A percentile compares a stretch with the other conserved stretches of the same genome.
Evolutionary conservation across 2,797 vertebrate genomes (phyloP).

Genomic region (Karalla daura): DNA sequence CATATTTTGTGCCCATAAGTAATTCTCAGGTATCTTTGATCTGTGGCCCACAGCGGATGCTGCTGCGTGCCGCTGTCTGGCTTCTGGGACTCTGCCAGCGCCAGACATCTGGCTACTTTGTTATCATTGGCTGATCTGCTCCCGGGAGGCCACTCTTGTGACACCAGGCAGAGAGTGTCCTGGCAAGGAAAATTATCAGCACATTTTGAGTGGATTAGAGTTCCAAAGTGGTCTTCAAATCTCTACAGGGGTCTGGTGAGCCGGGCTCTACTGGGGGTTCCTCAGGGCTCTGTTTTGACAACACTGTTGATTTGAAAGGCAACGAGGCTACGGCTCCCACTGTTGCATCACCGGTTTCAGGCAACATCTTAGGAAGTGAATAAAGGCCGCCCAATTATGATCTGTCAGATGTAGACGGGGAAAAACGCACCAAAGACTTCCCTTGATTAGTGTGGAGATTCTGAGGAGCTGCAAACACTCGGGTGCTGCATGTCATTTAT

Average conservation of each 20-base stretch:
- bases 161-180: conserved; percentile 97
- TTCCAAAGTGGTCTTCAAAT: conserved; percentile 92
- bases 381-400: conserved; percentile 66
- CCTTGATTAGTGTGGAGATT: conserved; percentile 61
- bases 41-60: conserved; percentile 93
- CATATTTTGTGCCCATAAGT: conserved; percentile 98
- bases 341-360: conserved; percentile 70
- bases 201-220: conserved; percentile 92
- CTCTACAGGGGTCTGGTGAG: conserved; percentile 87
- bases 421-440: conserved; percentile 59
- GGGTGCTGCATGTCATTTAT: conserved; percentile 34
- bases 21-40: conserved; percentile 99
- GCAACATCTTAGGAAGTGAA: conserved; percentile 65
- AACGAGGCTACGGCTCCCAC: conserved; percentile 69
- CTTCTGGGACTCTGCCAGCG: conserved; percentile 96
- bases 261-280: conserved; percentile 79
- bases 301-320: conserved; percentile 73
- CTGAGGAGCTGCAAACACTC: conserved; percentile 50
- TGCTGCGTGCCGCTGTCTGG: conserved; percentile 91
- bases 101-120: conserved; percentile 99
- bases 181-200: conserved; percentile 96
- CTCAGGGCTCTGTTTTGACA: conserved; percentile 79
- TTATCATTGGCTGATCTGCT: conserved; percentile 99
- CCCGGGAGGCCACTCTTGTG: conserved; percentile 93
- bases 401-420: conserved; percentile 68